phyloP scores from a whole-genome alignment of 1,140 invertebrate species.

The Lepidurus packardi region DNA sequence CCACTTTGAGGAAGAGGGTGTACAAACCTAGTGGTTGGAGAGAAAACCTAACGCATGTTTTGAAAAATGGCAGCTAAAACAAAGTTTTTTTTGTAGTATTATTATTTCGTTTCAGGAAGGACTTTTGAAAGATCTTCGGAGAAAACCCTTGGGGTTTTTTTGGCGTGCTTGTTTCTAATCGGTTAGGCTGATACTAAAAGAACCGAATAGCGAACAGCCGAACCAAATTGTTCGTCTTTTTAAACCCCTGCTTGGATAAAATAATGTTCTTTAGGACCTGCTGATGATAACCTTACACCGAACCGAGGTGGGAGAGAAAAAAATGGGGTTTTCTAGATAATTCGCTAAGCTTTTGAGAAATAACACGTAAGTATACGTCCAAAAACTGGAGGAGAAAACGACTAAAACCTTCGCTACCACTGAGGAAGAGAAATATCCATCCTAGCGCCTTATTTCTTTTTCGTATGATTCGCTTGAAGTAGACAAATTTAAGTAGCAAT shows the following conservation, averaged over 20 bases:
- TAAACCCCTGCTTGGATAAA: not conserved
- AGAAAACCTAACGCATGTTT: constrained; percentile 13
- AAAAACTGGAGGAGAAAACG: constrained; percentile 12
- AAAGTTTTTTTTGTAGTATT: not conserved
- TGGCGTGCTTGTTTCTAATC: not conserved
- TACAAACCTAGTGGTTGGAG: constrained; percentile 19
- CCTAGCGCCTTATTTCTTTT: not conserved
- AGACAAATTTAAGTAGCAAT: constrained; percentile 20
- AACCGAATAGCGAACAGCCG: constrained; percentile 8
- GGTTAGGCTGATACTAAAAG: not conserved
- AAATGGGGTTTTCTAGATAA: not conserved
- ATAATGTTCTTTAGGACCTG: not conserved
- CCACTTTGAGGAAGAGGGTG: constrained; percentile 7
- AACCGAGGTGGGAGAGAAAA: not conserved
- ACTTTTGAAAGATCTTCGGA: not conserved
- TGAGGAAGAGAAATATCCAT: not conserved
- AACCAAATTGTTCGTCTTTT: not conserved
- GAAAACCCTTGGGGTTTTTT: not conserved
- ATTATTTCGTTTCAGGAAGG: constrained; percentile 3
- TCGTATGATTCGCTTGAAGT: not conserved
- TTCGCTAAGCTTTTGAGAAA: not conserved
- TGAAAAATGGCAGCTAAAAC: constrained; percentile 22
- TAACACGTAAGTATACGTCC: not conserved
- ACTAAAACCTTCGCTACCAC: not conserved
- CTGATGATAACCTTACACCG: not conserved